These are phyloP conservation scores for Coptodon bakossiorum DNA, from an alignment of 2,113 vertebrate species.

Conservation along the genomic window DNA sequence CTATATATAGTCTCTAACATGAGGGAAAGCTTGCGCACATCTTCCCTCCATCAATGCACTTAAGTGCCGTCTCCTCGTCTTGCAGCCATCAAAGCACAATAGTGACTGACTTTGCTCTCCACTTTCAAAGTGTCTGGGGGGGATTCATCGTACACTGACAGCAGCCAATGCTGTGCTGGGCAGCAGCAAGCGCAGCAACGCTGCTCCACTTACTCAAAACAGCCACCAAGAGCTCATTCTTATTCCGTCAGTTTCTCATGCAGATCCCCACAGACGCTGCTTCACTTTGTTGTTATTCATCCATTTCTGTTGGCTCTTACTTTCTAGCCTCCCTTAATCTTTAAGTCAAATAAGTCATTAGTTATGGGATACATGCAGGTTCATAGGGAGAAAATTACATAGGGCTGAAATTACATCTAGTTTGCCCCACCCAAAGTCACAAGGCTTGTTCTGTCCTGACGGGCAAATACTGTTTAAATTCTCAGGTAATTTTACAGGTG, in stretches of 20 bases:
- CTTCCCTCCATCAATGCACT: not conserved
- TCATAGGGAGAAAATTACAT: not conserved
- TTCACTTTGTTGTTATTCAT: not conserved
- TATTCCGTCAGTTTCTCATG: not conserved
- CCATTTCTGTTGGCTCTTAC: not conserved
- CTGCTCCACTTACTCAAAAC: not conserved
- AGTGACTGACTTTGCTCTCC: not conserved
- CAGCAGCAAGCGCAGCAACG: not conserved
- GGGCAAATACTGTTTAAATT: not conserved
- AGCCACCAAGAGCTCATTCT: constrained; percentile 14
- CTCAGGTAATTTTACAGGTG: not conserved
- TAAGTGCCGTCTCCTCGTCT: not conserved
- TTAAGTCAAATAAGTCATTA: not conserved
- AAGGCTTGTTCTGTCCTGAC: not conserved
- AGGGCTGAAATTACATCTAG: not conserved
- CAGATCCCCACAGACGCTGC: not conserved
- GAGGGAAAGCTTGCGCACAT: not conserved
- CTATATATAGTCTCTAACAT: not conserved
- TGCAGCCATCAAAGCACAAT: not conserved
- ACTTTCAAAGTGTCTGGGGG: not conserved
- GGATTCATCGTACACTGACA: not conserved
- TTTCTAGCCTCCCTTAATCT: not conserved
- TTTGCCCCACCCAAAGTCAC: not conserved
- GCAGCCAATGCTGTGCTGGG: not conserved
- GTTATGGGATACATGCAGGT: not conserved